Conservation (phyloP, 2,888 invertebrate genomes). For the Rutpela maculata region DNA sequence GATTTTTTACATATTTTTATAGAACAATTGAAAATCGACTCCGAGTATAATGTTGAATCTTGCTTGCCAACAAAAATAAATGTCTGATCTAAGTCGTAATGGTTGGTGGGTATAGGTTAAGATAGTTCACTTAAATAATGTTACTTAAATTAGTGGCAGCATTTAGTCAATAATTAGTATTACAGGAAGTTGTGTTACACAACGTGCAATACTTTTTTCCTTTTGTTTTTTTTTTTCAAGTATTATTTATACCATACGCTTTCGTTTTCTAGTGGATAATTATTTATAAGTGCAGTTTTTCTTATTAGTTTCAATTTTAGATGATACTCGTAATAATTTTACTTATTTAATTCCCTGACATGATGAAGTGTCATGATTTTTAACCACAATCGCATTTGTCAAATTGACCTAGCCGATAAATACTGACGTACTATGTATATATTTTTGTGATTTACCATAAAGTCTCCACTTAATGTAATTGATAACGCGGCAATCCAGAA, state of each 20-base stretch:
- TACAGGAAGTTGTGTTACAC: conserved; percentile 67
- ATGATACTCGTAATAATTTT: conserved; percentile 52
- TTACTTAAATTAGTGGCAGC: conserved; percentile 71
- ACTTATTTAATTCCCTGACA: conserved; percentile 14
- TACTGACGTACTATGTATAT: background rate
- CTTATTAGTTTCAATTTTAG: conserved; percentile 39
- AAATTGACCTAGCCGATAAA: background rate
- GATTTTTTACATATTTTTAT: conserved; percentile 58
- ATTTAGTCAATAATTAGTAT: conserved; percentile 73
- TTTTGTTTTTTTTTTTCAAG: conserved; percentile 67
- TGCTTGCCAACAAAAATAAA: conserved; percentile 57
- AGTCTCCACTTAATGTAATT: background rate
- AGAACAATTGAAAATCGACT: conserved; percentile 49
- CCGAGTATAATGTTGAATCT: conserved; percentile 52
- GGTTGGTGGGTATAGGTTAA: conserved; percentile 65
- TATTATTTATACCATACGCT: conserved; percentile 70
- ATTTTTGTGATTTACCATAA: background rate
- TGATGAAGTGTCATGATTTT: conserved; percentile 11
- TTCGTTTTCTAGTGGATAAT: conserved; percentile 65
- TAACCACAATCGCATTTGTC: background rate
- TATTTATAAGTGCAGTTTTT: conserved; percentile 61
- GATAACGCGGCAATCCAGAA: background rate
- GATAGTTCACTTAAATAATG: conserved; percentile 63
- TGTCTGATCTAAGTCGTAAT: conserved; percentile 70
- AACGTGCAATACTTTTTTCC: conserved; percentile 72